These are phyloP conservation scores for Drosophila nr. perissopoda DNA, from an alignment of 2,888 invertebrate species.

Conservation along the genomic window DNA sequence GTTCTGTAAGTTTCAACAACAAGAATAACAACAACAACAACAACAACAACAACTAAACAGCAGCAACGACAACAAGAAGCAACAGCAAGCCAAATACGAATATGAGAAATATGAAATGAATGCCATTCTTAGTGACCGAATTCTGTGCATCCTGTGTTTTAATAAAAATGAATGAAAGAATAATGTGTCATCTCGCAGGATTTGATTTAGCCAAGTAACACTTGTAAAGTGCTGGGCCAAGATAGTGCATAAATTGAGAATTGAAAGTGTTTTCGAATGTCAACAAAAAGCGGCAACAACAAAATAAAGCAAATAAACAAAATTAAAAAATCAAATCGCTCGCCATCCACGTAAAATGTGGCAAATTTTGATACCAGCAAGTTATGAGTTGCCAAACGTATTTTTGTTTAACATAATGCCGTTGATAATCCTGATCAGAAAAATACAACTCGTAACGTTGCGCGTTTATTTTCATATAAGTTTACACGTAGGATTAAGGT, in stretches of 20 bases:
- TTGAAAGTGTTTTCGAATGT: slow-evolving; percentile 35
- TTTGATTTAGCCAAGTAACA: slow-evolving; percentile 64
- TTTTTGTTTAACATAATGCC: slow-evolving; percentile 46
- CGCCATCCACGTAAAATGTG: slow-evolving; percentile 41
- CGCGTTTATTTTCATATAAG: slow-evolving; percentile 77
- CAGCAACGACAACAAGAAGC: slow-evolving; percentile 32
- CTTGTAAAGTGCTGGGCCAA: slow-evolving; percentile 50
- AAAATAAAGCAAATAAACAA: slow-evolving; percentile 32
- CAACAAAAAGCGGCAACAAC: slow-evolving; percentile 36
- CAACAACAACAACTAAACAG: slow-evolving; percentile 30
- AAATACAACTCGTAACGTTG: slow-evolving; percentile 48
- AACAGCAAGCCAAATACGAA: slow-evolving; percentile 51
- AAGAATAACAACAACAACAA: slow-evolving; percentile 38
- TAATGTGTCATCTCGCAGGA: slow-evolving; percentile 45
- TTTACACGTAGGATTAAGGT: slow-evolving; percentile 82
- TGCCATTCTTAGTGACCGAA: slow-evolving; percentile 59
- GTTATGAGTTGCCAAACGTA: slow-evolving; percentile 37
- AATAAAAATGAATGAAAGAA: slow-evolving; percentile 4
- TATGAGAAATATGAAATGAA: slow-evolving; percentile 49
- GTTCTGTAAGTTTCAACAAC: slow-evolving; percentile 84
- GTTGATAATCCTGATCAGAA: slow-evolving; percentile 35
- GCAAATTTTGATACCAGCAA: slow-evolving; percentile 47
- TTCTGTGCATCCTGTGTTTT: slow-evolving; percentile 50
- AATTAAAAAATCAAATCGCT: slow-evolving; percentile 34
- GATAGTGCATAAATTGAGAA: slow-evolving; percentile 34